Conservation (phyloP, 2,888 invertebrate species). For the Platynereis dumerilii region DNA sequence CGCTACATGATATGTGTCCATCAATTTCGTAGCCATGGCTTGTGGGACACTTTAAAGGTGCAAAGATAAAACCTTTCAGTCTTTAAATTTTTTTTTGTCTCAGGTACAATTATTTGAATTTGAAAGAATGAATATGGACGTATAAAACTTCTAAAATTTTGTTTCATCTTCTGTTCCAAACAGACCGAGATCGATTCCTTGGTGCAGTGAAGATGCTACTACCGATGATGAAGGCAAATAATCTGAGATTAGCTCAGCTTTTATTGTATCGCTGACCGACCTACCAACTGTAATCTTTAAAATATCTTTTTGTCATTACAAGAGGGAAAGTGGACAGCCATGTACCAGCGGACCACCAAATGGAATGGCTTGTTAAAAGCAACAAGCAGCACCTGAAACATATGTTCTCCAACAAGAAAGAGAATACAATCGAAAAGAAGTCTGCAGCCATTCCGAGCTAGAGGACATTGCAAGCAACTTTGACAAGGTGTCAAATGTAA, state of each 20-base stretch:
- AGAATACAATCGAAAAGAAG: slow-evolving; percentile 7
- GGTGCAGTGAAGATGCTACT: slow-evolving; percentile 1
- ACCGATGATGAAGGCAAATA: neutral
- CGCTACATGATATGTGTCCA: too few species aligned
- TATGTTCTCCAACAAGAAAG: slow-evolving; percentile 27
- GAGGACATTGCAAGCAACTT: slow-evolving; percentile 11
- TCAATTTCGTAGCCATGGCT: too few species aligned
- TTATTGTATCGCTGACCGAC: neutral
- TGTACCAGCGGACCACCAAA: slow-evolving; percentile 23
- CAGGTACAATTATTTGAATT: too few species aligned
- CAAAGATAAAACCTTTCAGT: too few species aligned
- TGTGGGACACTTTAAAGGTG: too few species aligned
- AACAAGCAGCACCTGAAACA: slow-evolving; percentile 26
- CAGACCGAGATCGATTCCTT: neutral
- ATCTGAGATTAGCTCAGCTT: neutral
- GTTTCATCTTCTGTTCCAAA: too few species aligned
- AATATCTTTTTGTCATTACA: slow-evolving; percentile 28
- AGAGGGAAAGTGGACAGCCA: slow-evolving; percentile 16
- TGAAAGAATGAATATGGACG: too few species aligned
- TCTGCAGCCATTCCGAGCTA: slow-evolving; percentile 21
- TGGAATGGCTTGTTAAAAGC: slow-evolving; percentile 25
- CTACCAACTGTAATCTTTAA: neutral
- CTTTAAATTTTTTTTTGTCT: too few species aligned
- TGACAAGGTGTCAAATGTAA: slow-evolving; percentile 16
- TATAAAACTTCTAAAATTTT: too few species aligned